phyloP scores from a whole-genome alignment of 2,888 invertebrate genomes.

The Hetaerina titia region DNA sequence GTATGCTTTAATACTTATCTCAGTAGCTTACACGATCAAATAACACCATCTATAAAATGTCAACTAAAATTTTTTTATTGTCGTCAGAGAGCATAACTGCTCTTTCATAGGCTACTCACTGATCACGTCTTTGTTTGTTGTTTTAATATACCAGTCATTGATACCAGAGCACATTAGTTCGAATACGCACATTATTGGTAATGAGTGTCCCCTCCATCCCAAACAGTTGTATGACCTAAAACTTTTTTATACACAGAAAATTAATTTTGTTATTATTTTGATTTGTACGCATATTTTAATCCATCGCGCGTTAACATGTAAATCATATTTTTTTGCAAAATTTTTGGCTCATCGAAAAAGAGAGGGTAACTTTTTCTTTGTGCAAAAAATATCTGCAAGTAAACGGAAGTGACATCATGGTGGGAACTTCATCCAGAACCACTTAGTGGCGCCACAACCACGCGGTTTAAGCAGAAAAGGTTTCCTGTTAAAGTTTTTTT shows the following conservation, averaged over 20 bases:
- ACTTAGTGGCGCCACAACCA: constrained; percentile 60
- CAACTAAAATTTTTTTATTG: constrained; percentile 8
- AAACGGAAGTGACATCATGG: constrained; percentile 65
- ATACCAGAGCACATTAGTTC: constrained; percentile 43
- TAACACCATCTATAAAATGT: neutral
- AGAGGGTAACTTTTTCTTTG: constrained; percentile 48
- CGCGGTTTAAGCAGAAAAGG: constrained; percentile 50
- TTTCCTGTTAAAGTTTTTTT: constrained; percentile 33
- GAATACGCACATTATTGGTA: constrained; percentile 40
- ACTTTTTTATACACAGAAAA: constrained; percentile 32
- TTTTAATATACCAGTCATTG: constrained; percentile 8
- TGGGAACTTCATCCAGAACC: constrained; percentile 61
- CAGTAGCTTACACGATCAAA: constrained; percentile 65
- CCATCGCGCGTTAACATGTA: constrained; percentile 36
- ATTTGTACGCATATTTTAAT: constrained; percentile 64
- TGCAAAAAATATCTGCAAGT: constrained; percentile 30
- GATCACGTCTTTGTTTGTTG: neutral
- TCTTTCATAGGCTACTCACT: constrained; percentile 34
- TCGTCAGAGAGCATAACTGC: neutral
- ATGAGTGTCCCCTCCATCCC: neutral
- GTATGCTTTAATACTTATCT: constrained; percentile 51
- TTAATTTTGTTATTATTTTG: constrained; percentile 59
- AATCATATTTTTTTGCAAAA: constrained; percentile 60
- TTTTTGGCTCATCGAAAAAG: constrained; percentile 48
- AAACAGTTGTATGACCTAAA: constrained; percentile 25